Evolutionary conservation across 2,797 vertebrate genomes (phyloP).

Genomic region (Graptemys geographica): DNA sequence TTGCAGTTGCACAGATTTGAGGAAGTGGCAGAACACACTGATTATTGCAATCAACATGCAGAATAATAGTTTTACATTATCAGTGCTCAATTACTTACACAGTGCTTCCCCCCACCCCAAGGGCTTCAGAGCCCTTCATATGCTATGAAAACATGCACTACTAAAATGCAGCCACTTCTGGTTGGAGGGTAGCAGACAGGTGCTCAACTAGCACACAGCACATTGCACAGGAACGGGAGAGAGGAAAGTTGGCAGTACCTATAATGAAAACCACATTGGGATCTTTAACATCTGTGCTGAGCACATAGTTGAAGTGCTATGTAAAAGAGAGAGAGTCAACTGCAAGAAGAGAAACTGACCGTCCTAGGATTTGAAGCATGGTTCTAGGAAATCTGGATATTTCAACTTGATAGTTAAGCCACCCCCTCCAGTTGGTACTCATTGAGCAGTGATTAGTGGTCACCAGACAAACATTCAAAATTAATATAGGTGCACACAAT

Average conservation of each 20-base stretch:
- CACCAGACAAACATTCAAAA: background rate
- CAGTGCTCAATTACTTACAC: rapidly evolving
- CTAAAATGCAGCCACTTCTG: background rate
- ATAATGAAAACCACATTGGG: background rate
- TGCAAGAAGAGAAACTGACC: background rate
- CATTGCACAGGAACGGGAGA: background rate
- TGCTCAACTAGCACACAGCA: background rate
- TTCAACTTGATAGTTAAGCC: background rate
- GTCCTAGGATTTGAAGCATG: background rate
- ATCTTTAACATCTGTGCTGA: background rate
- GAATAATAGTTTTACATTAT: background rate
- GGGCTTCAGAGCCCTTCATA: too few species aligned
- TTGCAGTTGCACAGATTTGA: background rate
- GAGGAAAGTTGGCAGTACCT: background rate
- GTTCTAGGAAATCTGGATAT: slow-evolving; percentile 12
- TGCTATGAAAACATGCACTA: background rate
- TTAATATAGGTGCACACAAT: background rate
- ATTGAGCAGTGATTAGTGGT: background rate
- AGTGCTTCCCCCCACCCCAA: background rate
- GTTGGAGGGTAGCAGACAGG: background rate
- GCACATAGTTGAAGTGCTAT: background rate
- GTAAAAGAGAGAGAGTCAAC: background rate
- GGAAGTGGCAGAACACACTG: background rate
- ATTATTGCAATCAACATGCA: background rate
- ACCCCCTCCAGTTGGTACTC: background rate